Evolutionary conservation across 1,140 invertebrate genomes (phyloP).

Genomic region (Penaeus japonicus): DNA sequence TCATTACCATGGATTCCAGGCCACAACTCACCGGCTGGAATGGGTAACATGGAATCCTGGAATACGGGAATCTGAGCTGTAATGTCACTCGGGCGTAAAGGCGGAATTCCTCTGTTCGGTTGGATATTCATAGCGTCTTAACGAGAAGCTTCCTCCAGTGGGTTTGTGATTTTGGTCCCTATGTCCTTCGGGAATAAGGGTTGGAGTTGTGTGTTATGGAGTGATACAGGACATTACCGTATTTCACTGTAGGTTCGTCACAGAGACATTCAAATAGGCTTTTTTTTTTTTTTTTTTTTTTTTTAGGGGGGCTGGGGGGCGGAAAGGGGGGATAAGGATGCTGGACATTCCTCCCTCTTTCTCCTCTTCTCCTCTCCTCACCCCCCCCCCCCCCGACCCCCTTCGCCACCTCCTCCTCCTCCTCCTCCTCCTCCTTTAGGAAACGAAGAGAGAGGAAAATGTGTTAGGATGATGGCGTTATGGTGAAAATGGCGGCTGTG

Average conservation of each 20-base stretch:
- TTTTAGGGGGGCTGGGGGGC: too few relatives aligned
- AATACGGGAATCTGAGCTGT: background rate
- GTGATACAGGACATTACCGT: background rate
- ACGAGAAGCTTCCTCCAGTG: background rate
- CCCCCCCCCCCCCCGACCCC: too few relatives aligned
- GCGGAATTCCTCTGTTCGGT: background rate
- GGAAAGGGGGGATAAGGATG: too few relatives aligned
- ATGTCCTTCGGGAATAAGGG: background rate
- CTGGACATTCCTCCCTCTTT: too few relatives aligned
- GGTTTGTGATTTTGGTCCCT: background rate
- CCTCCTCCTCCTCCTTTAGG: too few relatives aligned
- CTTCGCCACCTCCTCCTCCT: too few relatives aligned
- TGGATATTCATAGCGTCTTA: background rate
- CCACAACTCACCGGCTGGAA: constrained; percentile 44
- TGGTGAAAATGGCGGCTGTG: too few relatives aligned
- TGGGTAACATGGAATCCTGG: background rate
- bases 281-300: too few relatives aligned
- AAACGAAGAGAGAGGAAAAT: too few relatives aligned
- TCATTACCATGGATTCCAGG: constrained; percentile 55
- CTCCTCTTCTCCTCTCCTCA: too few relatives aligned
- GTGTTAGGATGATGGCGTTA: too few relatives aligned
- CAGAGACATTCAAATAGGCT: background rate
- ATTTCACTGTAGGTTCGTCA: background rate
- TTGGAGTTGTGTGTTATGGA: background rate
- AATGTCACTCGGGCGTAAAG: background rate